A percentile compares a stretch with the other conserved stretches of the same genome.
These are phyloP conservation scores for Cacoxenus indagator DNA, from an alignment of 2,888 invertebrate genomes.

Conservation along the genomic window DNA sequence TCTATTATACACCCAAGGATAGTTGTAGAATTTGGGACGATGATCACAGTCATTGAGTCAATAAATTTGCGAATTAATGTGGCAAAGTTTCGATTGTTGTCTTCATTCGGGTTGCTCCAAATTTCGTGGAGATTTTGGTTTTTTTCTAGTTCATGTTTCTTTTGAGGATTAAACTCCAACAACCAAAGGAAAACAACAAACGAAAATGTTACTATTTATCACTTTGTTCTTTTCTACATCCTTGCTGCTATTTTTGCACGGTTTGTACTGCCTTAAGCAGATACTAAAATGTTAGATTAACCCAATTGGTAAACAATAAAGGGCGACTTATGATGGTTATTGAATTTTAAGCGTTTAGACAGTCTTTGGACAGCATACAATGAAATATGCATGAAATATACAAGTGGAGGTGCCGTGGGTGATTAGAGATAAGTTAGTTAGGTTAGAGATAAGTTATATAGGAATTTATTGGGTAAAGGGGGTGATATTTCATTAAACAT, in stretches of 20 bases:
- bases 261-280: constrained; percentile 24
- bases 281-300: constrained; percentile 52
- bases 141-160: not conserved
- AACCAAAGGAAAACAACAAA: constrained; percentile 7
- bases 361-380: not conserved
- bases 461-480: too few relatives aligned
- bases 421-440: too few relatives aligned
- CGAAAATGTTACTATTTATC: not conserved
- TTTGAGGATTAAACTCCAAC: constrained; percentile 33
- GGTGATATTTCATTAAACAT: too few relatives aligned
- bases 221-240: not conserved
- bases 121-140: not conserved
- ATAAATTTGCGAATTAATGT: constrained; percentile 65
- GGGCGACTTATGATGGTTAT: constrained; percentile 38
- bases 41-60: constrained; percentile 36
- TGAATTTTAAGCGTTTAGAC: constrained; percentile 12
- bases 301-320: constrained; percentile 63
- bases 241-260: constrained; percentile 32
- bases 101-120: constrained; percentile 20
- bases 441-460: too few relatives aligned
- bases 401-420: too few relatives aligned
- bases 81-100: constrained; percentile 63
- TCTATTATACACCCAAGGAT: not conserved
- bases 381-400: not conserved
- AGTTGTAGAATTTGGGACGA: not conserved